These are phyloP conservation scores for Cistogaster globosa DNA, from an alignment of 2,888 invertebrate genomes.

Conservation along the genomic window DNA sequence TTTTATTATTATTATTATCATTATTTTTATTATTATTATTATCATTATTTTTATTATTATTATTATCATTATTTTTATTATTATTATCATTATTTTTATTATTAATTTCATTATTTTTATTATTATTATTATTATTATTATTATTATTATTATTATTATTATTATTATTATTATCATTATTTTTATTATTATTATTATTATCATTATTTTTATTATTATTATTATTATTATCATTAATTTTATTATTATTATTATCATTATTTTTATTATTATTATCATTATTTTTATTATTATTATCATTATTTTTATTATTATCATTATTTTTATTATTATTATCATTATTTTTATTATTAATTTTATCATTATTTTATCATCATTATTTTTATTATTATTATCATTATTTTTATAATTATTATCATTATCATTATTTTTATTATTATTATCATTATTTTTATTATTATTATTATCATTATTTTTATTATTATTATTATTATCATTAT, in stretches of 20 bases:
- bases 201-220: no score
- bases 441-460: slow-evolving; percentile 11
- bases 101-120: no score
- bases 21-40: no score
- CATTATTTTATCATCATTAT: slow-evolving; percentile 7
- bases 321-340: slow-evolving; percentile 34
- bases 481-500: slow-evolving; percentile 18
- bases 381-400: slow-evolving; percentile 17
- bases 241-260: no score
- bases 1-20: no score
- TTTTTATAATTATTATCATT: slow-evolving; percentile 15
- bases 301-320: slow-evolving; percentile 31
- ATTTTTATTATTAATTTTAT: no score
- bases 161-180: slow-evolving; percentile 19
- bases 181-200: slow-evolving; percentile 22
- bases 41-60: no score
- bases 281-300: slow-evolving; percentile 37
- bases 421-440: slow-evolving; percentile 17
- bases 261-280: slow-evolving; percentile 24
- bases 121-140: no score
- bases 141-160: slow-evolving; percentile 24
- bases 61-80: no score
- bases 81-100: no score
- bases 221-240: no score
- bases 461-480: slow-evolving; percentile 7